phyloP scores from a whole-genome alignment of 2,797 vertebrate species.

The Epinephelus malabaricus region DNA sequence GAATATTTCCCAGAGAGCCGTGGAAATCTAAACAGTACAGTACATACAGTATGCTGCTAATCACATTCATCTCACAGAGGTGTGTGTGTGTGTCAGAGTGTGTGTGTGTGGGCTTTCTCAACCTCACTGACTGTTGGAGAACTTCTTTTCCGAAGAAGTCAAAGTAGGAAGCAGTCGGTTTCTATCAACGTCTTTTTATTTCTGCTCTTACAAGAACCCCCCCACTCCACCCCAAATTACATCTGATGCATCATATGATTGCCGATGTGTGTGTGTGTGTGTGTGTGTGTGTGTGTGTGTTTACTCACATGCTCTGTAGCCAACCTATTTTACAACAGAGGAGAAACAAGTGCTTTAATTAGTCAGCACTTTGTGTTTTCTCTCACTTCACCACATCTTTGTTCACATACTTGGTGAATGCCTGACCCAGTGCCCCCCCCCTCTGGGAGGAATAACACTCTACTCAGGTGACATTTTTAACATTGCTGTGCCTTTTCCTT shows the following conservation, averaged over 20 bases:
- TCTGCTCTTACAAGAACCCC: slow-evolving; percentile 49
- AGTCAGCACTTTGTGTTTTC: slow-evolving; percentile 16
- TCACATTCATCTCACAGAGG: slow-evolving; percentile 3
- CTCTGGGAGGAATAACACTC: background rate
- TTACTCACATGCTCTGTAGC: slow-evolving; percentile 2
- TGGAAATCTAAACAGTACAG: background rate
- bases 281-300: slow-evolving; percentile 32
- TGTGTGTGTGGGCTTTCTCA: slow-evolving; percentile 44
- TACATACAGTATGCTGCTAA: background rate
- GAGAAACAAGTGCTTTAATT: background rate
- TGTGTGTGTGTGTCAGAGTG: slow-evolving; percentile 1
- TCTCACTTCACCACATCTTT: background rate
- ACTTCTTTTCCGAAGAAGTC: slow-evolving; percentile 57
- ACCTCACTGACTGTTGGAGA: slow-evolving; percentile 46
- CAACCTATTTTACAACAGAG: slow-evolving; percentile 35
- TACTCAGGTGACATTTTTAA: slow-evolving; percentile 1
- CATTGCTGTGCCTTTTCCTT: slow-evolving; percentile 6
- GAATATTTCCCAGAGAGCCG: slow-evolving; percentile 3
- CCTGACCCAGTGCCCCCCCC: background rate
- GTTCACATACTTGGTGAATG: background rate
- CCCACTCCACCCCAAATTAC: slow-evolving; percentile 33
- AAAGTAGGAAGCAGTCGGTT: slow-evolving; percentile 78
- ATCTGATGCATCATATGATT: slow-evolving; percentile 64
- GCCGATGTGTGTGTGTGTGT: slow-evolving; percentile 16
- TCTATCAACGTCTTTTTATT: slow-evolving; percentile 54